phyloP scores from a whole-genome alignment of 2,888 invertebrate species.

The Hanleya hanleyi region DNA sequence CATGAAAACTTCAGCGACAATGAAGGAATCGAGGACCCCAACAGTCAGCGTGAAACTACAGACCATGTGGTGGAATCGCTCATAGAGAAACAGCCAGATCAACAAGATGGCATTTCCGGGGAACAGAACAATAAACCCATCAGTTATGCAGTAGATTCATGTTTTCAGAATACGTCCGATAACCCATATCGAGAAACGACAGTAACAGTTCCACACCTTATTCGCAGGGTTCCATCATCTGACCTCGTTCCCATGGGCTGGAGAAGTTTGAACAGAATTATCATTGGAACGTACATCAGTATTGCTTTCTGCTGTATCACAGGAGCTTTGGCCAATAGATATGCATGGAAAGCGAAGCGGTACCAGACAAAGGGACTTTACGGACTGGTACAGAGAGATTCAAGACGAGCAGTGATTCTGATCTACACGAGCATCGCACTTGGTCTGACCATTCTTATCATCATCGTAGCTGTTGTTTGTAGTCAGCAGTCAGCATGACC shows the following conservation, averaged over 20 bases:
- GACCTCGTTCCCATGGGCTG: slow-evolving; percentile 63
- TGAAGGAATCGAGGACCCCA: slow-evolving; percentile 1
- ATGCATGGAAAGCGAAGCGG: slow-evolving; percentile 53
- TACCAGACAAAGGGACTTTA: slow-evolving; percentile 63
- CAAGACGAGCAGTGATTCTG: slow-evolving; percentile 50
- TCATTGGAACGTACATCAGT: slow-evolving; percentile 57
- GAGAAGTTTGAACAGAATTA: slow-evolving; percentile 59
- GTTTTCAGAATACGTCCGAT: slow-evolving; percentile 53
- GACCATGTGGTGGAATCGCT: slow-evolving; percentile 45
- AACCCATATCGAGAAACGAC: slow-evolving; percentile 67
- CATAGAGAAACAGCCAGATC: slow-evolving; percentile 34
- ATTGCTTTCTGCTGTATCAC: slow-evolving; percentile 51
- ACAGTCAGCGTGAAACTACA: slow-evolving; percentile 2
- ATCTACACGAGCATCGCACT: slow-evolving; percentile 56
- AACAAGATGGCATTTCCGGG: too few species aligned
- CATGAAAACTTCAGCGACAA: slow-evolving; percentile 38
- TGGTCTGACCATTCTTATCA: slow-evolving; percentile 43
- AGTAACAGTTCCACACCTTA: slow-evolving; percentile 56
- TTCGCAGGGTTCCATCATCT: slow-evolving; percentile 55
- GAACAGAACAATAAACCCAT: not conserved
- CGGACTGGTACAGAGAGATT: slow-evolving; percentile 62
- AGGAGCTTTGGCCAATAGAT: slow-evolving; percentile 56
- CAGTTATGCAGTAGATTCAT: slow-evolving; percentile 53
- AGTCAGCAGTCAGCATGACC: too few species aligned
- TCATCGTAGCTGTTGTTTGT: slow-evolving; percentile 38